Percentiles rank a stretch among this genome's conserved stretches.
Conservation (phyloP, 2,888 invertebrate genomes). For the Prosapia bicincta region DNA sequence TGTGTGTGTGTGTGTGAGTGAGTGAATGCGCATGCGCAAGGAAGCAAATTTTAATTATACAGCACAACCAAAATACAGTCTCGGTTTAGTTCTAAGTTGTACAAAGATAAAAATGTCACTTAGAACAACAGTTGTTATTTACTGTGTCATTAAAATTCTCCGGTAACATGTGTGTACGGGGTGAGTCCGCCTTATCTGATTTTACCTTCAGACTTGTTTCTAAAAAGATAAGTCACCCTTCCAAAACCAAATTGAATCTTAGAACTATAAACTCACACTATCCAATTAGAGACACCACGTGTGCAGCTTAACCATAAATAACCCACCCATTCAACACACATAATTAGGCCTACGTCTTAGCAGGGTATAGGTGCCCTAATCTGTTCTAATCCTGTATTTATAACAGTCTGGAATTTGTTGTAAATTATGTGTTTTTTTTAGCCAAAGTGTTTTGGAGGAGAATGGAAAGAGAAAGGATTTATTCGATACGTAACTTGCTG, state of each 20-base stretch:
- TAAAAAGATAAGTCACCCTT: not conserved
- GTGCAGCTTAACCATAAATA: not conserved
- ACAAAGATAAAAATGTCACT: not conserved
- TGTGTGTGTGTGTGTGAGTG: too few species aligned
- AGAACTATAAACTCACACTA: not conserved
- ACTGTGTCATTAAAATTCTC: not conserved
- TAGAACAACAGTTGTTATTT: not conserved
- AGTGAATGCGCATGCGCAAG: too few species aligned
- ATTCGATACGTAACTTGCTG: too few species aligned
- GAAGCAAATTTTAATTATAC: too few species aligned
- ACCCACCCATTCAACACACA: not conserved
- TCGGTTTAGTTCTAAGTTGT: too few species aligned
- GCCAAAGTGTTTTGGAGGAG: not conserved
- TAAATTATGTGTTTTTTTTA: not conserved
- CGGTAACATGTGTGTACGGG: not conserved
- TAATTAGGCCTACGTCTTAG: not conserved
- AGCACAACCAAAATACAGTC: too few species aligned
- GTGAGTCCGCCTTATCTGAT: not conserved
- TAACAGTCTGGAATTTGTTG: not conserved
- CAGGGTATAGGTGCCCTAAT: not conserved
- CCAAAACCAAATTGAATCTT: not conserved
- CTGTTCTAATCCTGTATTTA: not conserved
- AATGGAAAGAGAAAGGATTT: too few species aligned
- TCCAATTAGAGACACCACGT: not conserved
- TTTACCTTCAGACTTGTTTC: not conserved